Evolutionary conservation across 2,113 vertebrate genomes (phyloP).

Genomic region (Laticauda laticaudata): DNA sequence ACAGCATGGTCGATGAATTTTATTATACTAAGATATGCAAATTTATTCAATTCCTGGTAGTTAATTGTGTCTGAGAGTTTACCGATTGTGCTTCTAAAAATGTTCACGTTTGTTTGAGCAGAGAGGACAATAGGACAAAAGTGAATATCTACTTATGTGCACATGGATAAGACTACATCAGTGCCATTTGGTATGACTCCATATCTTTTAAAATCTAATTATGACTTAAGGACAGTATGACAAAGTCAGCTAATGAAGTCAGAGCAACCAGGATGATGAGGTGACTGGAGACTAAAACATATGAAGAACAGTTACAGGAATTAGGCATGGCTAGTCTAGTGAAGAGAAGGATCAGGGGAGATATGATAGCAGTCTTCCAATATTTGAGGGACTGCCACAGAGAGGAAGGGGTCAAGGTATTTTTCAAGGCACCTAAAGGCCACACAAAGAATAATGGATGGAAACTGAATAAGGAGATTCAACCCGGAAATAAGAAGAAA

Average conservation of each 20-base stretch:
- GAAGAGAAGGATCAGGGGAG: no score
- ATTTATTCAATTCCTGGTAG: not conserved
- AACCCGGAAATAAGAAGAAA: no score
- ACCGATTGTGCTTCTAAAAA: not conserved
- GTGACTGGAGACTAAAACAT: no score
- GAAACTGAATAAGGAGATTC: no score
- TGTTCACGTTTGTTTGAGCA: not conserved
- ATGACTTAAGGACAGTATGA: not conserved
- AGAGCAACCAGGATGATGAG: no score
- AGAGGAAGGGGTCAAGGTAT: no score
- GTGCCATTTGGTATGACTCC: not conserved
- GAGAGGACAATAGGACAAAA: not conserved
- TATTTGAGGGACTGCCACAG: no score
- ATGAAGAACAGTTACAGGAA: no score
- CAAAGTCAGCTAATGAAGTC: not conserved
- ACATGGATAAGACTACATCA: not conserved
- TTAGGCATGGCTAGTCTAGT: no score
- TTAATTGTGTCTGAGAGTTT: not conserved
- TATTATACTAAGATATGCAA: not conserved
- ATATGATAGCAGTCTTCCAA: no score
- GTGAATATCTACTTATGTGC: not conserved
- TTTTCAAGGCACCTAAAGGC: no score
- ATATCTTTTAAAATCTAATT: not conserved
- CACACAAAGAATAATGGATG: no score
- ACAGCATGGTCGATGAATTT: not conserved